Conservation (phyloP, 1,140 invertebrate genomes). For the Phymastichus coffea region DNA sequence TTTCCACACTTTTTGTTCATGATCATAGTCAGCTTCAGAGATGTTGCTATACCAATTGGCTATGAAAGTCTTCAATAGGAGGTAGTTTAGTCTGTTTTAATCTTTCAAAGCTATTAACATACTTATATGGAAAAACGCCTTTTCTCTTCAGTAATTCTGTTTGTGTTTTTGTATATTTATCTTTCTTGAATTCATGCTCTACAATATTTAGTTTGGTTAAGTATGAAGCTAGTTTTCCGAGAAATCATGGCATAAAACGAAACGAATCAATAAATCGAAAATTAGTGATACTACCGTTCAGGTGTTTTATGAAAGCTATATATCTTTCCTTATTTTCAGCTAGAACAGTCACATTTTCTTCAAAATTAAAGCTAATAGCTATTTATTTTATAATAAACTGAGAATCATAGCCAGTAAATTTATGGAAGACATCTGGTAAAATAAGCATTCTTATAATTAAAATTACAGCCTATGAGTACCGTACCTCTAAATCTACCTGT, state of each 20-base stretch:
- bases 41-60: no score
- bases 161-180: conserved; percentile 34
- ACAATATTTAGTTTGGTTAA: no score
- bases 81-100: no score
- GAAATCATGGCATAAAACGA: background rate
- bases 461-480: no score
- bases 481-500: no score
- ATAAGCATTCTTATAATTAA: background rate
- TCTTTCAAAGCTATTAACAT: conserved; percentile 40
- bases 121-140: no score
- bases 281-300: background rate
- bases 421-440: background rate
- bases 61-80: no score
- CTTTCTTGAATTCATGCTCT: no score
- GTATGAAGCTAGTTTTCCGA: background rate
- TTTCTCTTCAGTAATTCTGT: conserved; percentile 39
- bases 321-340: background rate
- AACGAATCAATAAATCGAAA: background rate
- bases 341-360: background rate
- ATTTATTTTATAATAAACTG: conserved; percentile 1
- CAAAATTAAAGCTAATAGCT: background rate
- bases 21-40: conserved; percentile 43
- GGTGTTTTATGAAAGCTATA: background rate
- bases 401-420: background rate
- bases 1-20: conserved; percentile 47